These are phyloP conservation scores for Drosophila micromelanica DNA, from an alignment of 1,140 invertebrate genomes.

Conservation along the genomic window DNA sequence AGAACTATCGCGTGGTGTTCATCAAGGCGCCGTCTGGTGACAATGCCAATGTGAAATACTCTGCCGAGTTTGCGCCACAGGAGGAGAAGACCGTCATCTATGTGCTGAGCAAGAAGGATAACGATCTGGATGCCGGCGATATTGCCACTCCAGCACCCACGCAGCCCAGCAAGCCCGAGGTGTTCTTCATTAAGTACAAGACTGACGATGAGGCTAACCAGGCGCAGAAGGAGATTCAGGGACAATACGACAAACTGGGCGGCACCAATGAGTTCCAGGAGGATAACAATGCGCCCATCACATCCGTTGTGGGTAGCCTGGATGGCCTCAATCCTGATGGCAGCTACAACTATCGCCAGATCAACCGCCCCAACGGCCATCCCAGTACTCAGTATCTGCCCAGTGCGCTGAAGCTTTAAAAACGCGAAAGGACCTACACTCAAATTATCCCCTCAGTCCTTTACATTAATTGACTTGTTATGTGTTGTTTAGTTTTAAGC, in stretches of 20 bases:
- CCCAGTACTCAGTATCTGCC: conserved; percentile 65
- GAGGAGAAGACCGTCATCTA: conserved; percentile 95
- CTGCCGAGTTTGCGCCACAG: conserved; percentile 84
- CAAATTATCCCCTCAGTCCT: background rate
- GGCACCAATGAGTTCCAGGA: conserved; percentile 80
- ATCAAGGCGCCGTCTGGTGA: conserved; percentile 92
- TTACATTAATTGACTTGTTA: conserved; percentile 19
- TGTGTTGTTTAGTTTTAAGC: conserved; percentile 75
- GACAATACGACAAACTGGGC: conserved; percentile 81
- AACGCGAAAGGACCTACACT: background rate
- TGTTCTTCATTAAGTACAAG: conserved; percentile 91
- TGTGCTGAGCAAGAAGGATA: conserved; percentile 92
- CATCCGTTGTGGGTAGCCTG: conserved; percentile 77
- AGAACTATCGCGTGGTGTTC: conserved; percentile 94
- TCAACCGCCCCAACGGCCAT: conserved; percentile 42
- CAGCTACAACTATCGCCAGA: conserved; percentile 77
- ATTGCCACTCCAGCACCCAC: conserved; percentile 91
- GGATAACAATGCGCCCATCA: conserved; percentile 75
- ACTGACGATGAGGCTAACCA: conserved; percentile 86
- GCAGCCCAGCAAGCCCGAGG: conserved; percentile 89
- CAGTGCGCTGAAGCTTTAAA: conserved; percentile 61
- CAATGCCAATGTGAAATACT: conserved; percentile 85
- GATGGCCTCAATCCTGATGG: conserved; percentile 80
- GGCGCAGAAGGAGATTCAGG: conserved; percentile 82
- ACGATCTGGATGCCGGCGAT: conserved; percentile 86